Evolutionary conservation across 2,113 vertebrate genomes (phyloP).

Genomic region (Caranx ignobilis): DNA sequence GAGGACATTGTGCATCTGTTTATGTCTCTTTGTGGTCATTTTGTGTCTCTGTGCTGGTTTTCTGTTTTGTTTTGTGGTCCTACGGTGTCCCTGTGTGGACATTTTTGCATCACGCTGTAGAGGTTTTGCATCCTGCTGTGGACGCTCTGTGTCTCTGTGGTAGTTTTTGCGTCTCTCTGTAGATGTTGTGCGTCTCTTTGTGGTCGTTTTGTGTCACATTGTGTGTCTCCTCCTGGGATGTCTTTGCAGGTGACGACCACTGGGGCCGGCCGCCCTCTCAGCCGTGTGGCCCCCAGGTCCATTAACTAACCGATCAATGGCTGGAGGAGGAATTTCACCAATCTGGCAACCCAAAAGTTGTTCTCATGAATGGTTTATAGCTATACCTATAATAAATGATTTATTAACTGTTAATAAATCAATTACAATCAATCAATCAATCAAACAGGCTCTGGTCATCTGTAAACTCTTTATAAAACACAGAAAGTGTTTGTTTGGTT

Average conservation of each 20-base stretch:
- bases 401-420: neutral
- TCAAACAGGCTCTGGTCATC: neutral
- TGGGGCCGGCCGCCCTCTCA: neutral
- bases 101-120: neutral
- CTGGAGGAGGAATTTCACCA: neutral
- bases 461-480: neutral
- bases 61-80: neutral
- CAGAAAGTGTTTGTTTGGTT: neutral
- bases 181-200: neutral
- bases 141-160: neutral
- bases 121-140: neutral
- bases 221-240: neutral
- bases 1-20: neutral
- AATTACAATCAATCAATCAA: neutral
- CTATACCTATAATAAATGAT: neutral
- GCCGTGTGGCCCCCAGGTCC: neutral
- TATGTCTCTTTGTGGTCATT: neutral
- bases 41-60: neutral
- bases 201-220: neutral
- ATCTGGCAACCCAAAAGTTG: neutral
- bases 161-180: neutral
- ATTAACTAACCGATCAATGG: neutral
- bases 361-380: neutral
- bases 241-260: neutral
- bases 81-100: neutral